Conservation (phyloP, 2,888 invertebrate species). For the Chloroclystis v-ata region DNA sequence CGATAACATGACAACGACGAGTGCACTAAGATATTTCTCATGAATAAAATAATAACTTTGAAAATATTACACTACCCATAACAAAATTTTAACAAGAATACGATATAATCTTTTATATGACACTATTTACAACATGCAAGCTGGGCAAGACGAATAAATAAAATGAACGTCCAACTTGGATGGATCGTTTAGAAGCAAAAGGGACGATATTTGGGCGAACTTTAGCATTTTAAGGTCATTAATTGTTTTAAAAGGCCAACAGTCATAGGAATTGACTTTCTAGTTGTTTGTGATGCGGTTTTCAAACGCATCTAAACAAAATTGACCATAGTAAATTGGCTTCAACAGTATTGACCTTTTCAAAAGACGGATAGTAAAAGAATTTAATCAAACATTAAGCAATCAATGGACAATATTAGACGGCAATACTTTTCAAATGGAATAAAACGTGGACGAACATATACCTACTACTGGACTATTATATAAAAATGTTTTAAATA, state of each 20-base stretch:
- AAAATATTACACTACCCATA: slow-evolving; percentile 65
- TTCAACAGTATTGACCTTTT: slow-evolving; percentile 34
- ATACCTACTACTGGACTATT: slow-evolving; percentile 70
- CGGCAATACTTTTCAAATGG: slow-evolving; percentile 69
- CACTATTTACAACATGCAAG: slow-evolving; percentile 70
- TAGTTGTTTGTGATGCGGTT: slow-evolving; percentile 9
- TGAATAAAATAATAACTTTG: slow-evolving; percentile 38
- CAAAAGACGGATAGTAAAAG: slow-evolving; percentile 45
- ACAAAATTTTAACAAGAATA: slow-evolving; percentile 69
- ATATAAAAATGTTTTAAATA: slow-evolving; percentile 53
- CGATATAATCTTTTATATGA: slow-evolving; percentile 57
- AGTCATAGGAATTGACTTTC: slow-evolving; percentile 54
- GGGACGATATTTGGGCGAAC: slow-evolving; percentile 56
- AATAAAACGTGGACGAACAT: slow-evolving; percentile 74
- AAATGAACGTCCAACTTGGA: slow-evolving; percentile 69
- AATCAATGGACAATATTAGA: slow-evolving; percentile 66
- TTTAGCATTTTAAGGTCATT: slow-evolving; percentile 34
- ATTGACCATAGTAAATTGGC: slow-evolving; percentile 31
- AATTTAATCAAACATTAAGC: slow-evolving; percentile 47
- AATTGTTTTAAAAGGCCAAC: slow-evolving; percentile 46
- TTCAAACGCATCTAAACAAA: slow-evolving; percentile 7
- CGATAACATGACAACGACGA: slow-evolving; percentile 44
- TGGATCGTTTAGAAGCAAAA: slow-evolving; percentile 64
- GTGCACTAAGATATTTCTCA: slow-evolving; percentile 32
- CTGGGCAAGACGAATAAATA: slow-evolving; percentile 69